A percentile compares a stretch with the other conserved stretches of the same genome.
Evolutionary conservation across 2,888 invertebrate species (phyloP).

Genomic region (Cactoblastis cactorum): DNA sequence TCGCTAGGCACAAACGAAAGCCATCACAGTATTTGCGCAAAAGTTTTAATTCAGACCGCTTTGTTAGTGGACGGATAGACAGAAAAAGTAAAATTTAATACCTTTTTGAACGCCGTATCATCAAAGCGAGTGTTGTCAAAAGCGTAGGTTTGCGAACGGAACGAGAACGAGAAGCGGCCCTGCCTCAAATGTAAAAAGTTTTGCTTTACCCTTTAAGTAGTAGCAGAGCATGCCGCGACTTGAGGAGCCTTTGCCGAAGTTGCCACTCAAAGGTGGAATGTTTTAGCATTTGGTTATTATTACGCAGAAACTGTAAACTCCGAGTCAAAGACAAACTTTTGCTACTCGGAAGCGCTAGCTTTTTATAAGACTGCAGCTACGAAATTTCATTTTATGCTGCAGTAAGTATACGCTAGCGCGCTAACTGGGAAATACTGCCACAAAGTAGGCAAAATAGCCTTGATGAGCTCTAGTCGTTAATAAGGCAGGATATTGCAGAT

Average conservation of each 20-base stretch:
- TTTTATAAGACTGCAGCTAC: slow-evolving; percentile 10
- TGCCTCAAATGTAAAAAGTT: slow-evolving; percentile 74
- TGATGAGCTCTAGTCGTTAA: slow-evolving; percentile 35
- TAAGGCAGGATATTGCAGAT: slow-evolving; percentile 56
- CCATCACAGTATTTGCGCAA: slow-evolving; percentile 43
- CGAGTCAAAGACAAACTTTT: slow-evolving; percentile 40
- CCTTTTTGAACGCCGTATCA: slow-evolving; percentile 54
- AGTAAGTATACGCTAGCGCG: not conserved
- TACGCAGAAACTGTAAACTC: slow-evolving; percentile 43
- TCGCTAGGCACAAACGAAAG: slow-evolving; percentile 33
- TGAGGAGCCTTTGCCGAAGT: slow-evolving; percentile 69
- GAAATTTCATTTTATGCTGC: slow-evolving; percentile 1
- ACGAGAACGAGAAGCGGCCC: slow-evolving; percentile 57
- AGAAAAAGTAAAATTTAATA: slow-evolving; percentile 64
- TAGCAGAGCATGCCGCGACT: slow-evolving; percentile 53
- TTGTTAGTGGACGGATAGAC: slow-evolving; percentile 46
- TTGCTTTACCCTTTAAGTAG: slow-evolving; percentile 69
- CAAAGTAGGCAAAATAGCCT: slow-evolving; percentile 34
- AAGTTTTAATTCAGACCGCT: slow-evolving; percentile 57
- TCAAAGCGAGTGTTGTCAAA: slow-evolving; percentile 74
- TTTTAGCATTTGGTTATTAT: slow-evolving; percentile 70
- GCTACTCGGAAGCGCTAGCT: slow-evolving; percentile 19
- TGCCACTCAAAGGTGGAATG: slow-evolving; percentile 69
- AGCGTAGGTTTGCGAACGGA: slow-evolving; percentile 63
- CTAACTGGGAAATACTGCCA: not conserved